Percentiles rank a stretch among this genome's conserved stretches.
Conservation (phyloP, 2,888 invertebrate species). For the Acleris sparsana region DNA sequence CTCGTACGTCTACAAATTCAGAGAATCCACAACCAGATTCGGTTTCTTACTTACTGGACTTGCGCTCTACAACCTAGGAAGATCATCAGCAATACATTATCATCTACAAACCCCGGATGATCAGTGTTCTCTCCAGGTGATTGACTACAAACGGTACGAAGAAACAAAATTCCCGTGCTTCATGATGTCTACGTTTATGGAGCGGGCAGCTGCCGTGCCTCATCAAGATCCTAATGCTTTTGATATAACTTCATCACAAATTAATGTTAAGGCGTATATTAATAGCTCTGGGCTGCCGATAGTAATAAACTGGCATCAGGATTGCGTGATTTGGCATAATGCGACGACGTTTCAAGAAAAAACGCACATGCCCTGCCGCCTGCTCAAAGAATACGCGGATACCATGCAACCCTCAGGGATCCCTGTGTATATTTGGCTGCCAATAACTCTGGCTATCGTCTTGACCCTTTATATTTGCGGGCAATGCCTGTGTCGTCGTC, state of each 20-base stretch:
- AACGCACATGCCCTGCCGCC: slow-evolving; percentile 62
- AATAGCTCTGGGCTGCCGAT: slow-evolving; percentile 53
- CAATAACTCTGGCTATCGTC: slow-evolving; percentile 57
- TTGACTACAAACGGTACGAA: slow-evolving; percentile 61
- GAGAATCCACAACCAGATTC: slow-evolving; percentile 64
- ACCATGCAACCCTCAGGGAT: slow-evolving; percentile 66
- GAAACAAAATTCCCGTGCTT: slow-evolving; percentile 70
- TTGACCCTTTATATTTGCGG: slow-evolving; percentile 59
- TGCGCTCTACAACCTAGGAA: slow-evolving; percentile 72
- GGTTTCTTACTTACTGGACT: slow-evolving; percentile 68
- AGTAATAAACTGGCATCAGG: slow-evolving; percentile 59
- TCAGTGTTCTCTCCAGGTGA: slow-evolving; percentile 69
- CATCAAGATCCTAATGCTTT: slow-evolving; percentile 50
- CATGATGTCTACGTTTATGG: slow-evolving; percentile 71
- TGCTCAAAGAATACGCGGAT: slow-evolving; percentile 67
- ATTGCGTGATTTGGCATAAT: slow-evolving; percentile 74
- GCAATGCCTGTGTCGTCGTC: slow-evolving; percentile 58
- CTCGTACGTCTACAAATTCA: slow-evolving; percentile 69
- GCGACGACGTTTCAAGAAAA: slow-evolving; percentile 56
- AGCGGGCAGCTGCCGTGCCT: slow-evolving; percentile 48
- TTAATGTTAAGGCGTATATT: slow-evolving; percentile 60
- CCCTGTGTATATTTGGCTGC: slow-evolving; percentile 73
- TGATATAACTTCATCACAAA: slow-evolving; percentile 63
- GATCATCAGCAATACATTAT: slow-evolving; percentile 55
- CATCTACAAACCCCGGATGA: slow-evolving; percentile 58